Evolutionary conservation across 1,140 invertebrate species (phyloP).

Genomic region (Anastrepha obliqua): DNA sequence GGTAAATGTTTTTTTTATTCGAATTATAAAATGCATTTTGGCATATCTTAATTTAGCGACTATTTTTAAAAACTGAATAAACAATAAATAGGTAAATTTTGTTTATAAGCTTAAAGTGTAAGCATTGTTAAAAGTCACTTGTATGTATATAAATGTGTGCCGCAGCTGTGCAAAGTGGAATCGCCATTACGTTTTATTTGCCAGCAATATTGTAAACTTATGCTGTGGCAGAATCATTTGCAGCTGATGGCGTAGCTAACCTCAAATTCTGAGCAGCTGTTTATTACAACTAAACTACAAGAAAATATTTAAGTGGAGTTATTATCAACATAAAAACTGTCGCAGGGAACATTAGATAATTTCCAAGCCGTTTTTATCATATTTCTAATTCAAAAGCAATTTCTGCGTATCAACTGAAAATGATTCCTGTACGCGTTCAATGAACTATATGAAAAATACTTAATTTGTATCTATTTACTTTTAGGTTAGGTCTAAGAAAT

Average conservation of each 20-base stretch:
- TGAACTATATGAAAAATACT: neutral
- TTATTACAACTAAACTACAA: no score
- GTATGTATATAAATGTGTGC: neutral
- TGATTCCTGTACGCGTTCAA: neutral
- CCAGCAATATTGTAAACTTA: slow-evolving; percentile 6
- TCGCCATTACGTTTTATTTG: neutral
- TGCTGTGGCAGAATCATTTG: neutral
- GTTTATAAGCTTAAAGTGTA: slow-evolving; percentile 21
- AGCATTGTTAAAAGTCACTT: neutral
- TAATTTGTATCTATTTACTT: slow-evolving; percentile 21
- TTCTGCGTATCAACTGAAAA: neutral
- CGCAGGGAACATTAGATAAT: no score
- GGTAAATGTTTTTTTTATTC: slow-evolving; percentile 37
- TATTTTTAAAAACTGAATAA: slow-evolving; percentile 1
- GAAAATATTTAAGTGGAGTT: no score
- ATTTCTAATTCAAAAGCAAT: no score
- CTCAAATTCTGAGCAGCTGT: no score
- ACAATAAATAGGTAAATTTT: neutral
- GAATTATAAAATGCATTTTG: slow-evolving; percentile 35
- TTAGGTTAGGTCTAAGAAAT: slow-evolving; percentile 3
- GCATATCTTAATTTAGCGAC: slow-evolving; percentile 26
- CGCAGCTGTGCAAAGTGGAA: neutral
- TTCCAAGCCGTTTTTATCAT: no score
- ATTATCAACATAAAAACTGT: no score
- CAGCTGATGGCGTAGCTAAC: neutral